A percentile compares a stretch with the other conserved stretches of the same genome.
Conservation (phyloP, 2,797 vertebrate species). For the Pangasius larnaudii region DNA sequence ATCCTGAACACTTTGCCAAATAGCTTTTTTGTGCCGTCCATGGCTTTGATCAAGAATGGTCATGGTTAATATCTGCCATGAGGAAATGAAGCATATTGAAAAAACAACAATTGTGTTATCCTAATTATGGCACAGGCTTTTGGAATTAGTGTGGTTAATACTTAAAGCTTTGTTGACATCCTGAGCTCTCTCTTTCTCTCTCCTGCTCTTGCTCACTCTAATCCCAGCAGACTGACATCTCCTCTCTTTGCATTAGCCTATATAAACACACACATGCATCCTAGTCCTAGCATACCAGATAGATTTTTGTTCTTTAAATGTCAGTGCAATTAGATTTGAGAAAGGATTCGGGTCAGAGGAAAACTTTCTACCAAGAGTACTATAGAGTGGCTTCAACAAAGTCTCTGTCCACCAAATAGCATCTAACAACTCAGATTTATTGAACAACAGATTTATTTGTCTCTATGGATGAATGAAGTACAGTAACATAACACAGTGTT, state of each 20-base stretch:
- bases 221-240: neutral
- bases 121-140: neutral
- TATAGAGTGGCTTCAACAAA: neutral
- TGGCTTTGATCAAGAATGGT: neutral
- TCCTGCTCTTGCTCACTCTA: neutral
- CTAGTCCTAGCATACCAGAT: neutral
- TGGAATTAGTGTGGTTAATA: neutral
- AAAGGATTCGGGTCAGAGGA: neutral
- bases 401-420: neutral
- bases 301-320: constrained; percentile 31
- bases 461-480: neutral
- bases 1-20: neutral
- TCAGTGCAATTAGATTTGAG: constrained; percentile 25
- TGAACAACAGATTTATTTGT: constrained; percentile 10
- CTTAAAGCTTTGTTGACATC: neutral
- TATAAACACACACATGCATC: neutral
- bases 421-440: constrained; percentile 11
- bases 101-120: neutral
- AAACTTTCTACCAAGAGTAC: neutral
- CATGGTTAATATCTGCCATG: neutral
- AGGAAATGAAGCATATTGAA: neutral
- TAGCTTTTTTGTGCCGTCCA: neutral
- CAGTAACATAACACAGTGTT: neutral
- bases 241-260: neutral
- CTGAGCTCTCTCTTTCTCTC: neutral